These are phyloP conservation scores for Ophiodon elongatus DNA, from an alignment of 2,113 vertebrate genomes.

Conservation along the genomic window DNA sequence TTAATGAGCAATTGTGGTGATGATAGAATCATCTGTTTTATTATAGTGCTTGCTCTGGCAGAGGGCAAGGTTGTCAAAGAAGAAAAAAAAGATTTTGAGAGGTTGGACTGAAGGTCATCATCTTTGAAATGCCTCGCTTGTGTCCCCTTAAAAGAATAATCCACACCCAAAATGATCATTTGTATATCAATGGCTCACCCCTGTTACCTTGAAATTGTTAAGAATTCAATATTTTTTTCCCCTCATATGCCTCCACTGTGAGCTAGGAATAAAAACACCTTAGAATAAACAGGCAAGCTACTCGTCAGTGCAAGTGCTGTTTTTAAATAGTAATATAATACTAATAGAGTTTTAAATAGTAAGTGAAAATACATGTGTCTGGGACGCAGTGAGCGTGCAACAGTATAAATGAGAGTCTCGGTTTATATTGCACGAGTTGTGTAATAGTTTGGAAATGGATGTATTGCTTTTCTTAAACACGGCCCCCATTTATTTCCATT, in stretches of 20 bases:
- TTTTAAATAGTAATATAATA: not conserved
- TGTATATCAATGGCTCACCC: not conserved
- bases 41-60: not conserved
- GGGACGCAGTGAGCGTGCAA: not conserved
- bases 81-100: slow-evolving; percentile 11
- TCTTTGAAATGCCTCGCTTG: slow-evolving; percentile 12
- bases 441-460: not conserved
- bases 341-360: not conserved
- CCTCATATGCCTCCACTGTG: not conserved
- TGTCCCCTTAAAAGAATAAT: not conserved
- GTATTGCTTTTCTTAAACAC: not conserved
- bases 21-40: slow-evolving; percentile 23
- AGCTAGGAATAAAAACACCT: not conserved
- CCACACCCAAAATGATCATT: not conserved
- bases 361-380: not conserved
- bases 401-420: not conserved
- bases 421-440: not conserved
- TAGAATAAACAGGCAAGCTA: not conserved
- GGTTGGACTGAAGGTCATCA: slow-evolving; percentile 36
- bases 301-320: too few relatives aligned
- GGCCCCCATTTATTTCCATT: not conserved
- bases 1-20: slow-evolving; percentile 30
- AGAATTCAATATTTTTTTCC: not conserved
- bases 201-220: not conserved
- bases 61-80: slow-evolving; percentile 13